Conservation (phyloP, 1,140 invertebrate species). For the Oppia nitens region DNA sequence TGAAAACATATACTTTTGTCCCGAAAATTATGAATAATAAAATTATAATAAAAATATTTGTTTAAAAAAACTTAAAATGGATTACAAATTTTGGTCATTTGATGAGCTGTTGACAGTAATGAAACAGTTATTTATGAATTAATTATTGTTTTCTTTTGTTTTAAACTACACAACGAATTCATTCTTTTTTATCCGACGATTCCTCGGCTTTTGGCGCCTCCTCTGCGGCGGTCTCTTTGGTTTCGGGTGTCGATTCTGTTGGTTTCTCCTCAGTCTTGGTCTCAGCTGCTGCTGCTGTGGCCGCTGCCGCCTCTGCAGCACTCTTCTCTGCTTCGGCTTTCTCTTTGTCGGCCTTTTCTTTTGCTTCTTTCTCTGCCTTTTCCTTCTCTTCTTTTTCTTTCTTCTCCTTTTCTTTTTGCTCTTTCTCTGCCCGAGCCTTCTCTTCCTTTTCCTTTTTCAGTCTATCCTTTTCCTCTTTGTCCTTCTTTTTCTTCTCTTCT, state of each 20-base stretch:
- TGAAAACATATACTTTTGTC: background rate
- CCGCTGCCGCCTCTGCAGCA: conserved; percentile 3
- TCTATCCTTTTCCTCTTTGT: background rate
- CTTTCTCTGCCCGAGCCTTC: conserved; percentile 10
- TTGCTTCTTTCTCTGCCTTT: conserved; percentile 10
- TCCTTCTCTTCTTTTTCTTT: conserved; percentile 10
- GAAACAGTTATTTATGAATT: too few relatives aligned
- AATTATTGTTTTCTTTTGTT: background rate
- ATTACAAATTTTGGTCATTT: background rate
- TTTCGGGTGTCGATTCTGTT: background rate
- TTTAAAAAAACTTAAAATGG: background rate
- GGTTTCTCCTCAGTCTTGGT: background rate
- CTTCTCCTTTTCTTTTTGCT: conserved; percentile 11
- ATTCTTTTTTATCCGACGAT: conserved; percentile 4
- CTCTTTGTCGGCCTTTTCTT: conserved; percentile 15
- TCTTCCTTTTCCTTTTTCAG: conserved; percentile 11
- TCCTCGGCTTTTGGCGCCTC: conserved; percentile 8
- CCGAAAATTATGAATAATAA: background rate
- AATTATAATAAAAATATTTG: background rate
- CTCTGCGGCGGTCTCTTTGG: background rate
- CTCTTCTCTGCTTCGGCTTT: conserved; percentile 9
- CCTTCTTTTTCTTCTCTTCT: conserved; percentile 6
- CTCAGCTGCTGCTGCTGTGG: background rate
- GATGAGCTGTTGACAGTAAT: background rate
- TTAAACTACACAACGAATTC: background rate